phyloP scores from a whole-genome alignment of 2,888 invertebrate species.

The Drosophila mulleri region DNA sequence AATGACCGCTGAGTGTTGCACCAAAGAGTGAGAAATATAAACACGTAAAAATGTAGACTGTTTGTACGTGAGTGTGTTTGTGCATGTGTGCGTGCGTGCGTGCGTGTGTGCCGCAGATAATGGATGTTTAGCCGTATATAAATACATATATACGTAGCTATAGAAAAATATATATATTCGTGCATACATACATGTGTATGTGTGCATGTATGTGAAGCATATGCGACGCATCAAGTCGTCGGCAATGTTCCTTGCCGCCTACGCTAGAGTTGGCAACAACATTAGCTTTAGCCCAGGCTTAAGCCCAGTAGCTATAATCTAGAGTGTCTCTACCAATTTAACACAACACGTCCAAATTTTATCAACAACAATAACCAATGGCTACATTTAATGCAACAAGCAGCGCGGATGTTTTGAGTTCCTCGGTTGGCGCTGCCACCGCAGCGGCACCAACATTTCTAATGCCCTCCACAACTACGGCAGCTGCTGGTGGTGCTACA shows the following conservation, averaged over 20 bases:
- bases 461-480: conserved; percentile 70
- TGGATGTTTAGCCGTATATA: conserved; percentile 60
- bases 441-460: conserved; percentile 72
- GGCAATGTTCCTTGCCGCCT: conserved; percentile 36
- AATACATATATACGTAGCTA: conserved; percentile 41
- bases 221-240: conserved; percentile 52
- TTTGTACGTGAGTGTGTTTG: conserved; percentile 43
- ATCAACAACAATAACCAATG: conserved; percentile 69
- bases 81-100: conserved; percentile 44
- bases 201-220: conserved; percentile 44
- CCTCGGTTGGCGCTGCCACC: conserved; percentile 62
- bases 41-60: conserved; percentile 75
- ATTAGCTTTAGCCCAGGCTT: conserved; percentile 25
- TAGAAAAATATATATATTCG: conserved; percentile 31
- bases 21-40: conserved; percentile 57
- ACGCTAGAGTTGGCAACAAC: conserved; percentile 22
- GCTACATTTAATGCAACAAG: conserved; percentile 76
- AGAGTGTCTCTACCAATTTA: conserved; percentile 11
- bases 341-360: conserved; percentile 16
- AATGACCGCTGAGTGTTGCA: conserved; percentile 62
- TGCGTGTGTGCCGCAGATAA: conserved; percentile 61
- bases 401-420: conserved; percentile 78
- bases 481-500: conserved; percentile 35
- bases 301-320: conserved; percentile 19
- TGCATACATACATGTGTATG: conserved; percentile 13